Evolutionary conservation across 2,113 vertebrate species (phyloP).

Genomic region (Abramis brama): DNA sequence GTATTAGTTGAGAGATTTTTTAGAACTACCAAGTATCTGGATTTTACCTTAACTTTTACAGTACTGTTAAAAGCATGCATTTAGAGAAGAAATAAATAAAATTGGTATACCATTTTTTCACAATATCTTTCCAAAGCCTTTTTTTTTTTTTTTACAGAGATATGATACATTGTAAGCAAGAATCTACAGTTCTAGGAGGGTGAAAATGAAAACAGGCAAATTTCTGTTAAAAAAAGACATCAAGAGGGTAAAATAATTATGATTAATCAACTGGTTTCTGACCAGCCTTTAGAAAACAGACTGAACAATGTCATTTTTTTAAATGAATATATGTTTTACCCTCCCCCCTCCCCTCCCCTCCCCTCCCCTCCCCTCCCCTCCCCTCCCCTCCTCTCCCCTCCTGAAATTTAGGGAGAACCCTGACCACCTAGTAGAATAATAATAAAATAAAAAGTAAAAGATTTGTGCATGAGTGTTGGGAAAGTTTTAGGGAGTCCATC

Average conservation of each 20-base stretch:
- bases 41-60: not conserved
- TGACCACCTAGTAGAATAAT: too few species aligned
- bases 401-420: too few species aligned
- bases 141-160: too few species aligned
- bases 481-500: conserved; percentile 16
- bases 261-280: not conserved
- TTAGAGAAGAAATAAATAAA: not conserved
- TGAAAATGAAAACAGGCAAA: not conserved
- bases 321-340: too few species aligned
- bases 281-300: not conserved
- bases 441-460: too few species aligned
- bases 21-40: not conserved
- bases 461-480: not conserved
- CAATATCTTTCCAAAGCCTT: not conserved
- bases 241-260: not conserved
- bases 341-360: too few species aligned
- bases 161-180: not conserved
- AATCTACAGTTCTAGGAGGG: not conserved
- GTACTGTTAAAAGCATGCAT: not conserved
- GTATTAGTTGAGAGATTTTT: not conserved
- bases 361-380: too few species aligned
- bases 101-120: not conserved
- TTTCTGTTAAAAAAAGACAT: not conserved
- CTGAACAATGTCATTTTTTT: too few species aligned
- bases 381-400: too few species aligned